Evolutionary conservation across 1,140 invertebrate genomes (phyloP).

Genomic region (Drosophila tropicalis): DNA sequence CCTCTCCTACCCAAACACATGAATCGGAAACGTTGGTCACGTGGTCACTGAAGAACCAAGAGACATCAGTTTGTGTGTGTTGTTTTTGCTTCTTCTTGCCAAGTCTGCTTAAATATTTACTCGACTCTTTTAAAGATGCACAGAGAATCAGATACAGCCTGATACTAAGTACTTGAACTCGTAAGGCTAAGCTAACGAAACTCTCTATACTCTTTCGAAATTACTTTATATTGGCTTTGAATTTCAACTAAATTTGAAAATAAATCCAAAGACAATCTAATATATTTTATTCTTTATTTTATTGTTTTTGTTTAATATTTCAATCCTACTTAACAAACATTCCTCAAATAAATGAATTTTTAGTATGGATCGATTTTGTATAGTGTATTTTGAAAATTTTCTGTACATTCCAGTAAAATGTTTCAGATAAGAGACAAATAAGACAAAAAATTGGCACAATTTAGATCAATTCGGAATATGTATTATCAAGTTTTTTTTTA

Average conservation of each 20-base stretch:
- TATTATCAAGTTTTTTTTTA: neutral
- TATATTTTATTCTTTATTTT: too few species aligned
- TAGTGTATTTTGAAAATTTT: too few species aligned
- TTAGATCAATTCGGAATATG: neutral
- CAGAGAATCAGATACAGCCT: neutral
- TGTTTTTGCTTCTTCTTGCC: neutral
- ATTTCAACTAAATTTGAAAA: too few species aligned
- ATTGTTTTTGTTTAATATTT: too few species aligned
- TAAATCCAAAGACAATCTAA: too few species aligned
- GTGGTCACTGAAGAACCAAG: neutral
- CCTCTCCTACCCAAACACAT: neutral
- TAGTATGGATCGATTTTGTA: too few species aligned
- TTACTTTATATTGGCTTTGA: too few species aligned
- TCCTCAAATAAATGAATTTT: too few species aligned
- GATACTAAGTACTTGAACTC: neutral
- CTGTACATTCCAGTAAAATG: too few species aligned
- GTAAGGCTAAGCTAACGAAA: neutral
- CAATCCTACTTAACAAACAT: too few species aligned
- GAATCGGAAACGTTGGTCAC: neutral
- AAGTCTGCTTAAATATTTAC: conserved; percentile 6
- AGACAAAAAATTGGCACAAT: neutral
- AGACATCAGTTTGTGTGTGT: neutral
- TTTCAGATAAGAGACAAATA: neutral
- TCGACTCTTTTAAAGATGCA: too few species aligned
- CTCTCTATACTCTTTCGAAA: neutral